Conservation (phyloP, 2,797 vertebrate genomes). For the Neoniphon sammara region DNA sequence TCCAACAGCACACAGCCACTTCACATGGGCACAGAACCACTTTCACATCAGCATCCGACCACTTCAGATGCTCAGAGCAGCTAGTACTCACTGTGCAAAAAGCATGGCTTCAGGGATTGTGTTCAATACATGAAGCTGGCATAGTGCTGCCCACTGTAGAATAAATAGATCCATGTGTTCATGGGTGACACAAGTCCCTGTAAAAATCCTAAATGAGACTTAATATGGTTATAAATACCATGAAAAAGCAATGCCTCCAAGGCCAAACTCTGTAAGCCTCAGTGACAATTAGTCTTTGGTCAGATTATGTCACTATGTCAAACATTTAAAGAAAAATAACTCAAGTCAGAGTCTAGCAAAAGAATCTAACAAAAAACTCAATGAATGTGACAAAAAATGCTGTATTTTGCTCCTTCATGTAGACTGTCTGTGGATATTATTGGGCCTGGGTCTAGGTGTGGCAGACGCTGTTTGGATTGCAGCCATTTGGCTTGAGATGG, state of each 20-base stretch:
- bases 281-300: neutral
- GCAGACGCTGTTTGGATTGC: neutral
- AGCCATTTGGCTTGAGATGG: too few relatives aligned
- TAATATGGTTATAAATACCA: constrained; percentile 12
- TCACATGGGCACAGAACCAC: neutral
- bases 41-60: neutral
- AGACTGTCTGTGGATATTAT: too few relatives aligned
- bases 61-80: constrained; percentile 1
- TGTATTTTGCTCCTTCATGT: too few relatives aligned
- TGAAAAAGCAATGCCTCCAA: neutral
- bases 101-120: neutral
- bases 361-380: too few relatives aligned
- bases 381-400: too few relatives aligned
- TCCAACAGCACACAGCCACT: neutral
- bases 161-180: neutral
- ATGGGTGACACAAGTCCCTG: neutral
- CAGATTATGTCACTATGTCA: neutral
- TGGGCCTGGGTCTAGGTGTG: neutral
- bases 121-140: neutral
- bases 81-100: constrained; percentile 2
- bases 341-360: too few relatives aligned
- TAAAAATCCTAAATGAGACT: neutral
- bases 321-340: neutral
- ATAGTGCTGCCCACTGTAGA: neutral
- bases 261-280: neutral